These are phyloP conservation scores for Microcebus lehilahytsara DNA, from an alignment of 2,113 vertebrate species.

Conservation along the genomic window DNA sequence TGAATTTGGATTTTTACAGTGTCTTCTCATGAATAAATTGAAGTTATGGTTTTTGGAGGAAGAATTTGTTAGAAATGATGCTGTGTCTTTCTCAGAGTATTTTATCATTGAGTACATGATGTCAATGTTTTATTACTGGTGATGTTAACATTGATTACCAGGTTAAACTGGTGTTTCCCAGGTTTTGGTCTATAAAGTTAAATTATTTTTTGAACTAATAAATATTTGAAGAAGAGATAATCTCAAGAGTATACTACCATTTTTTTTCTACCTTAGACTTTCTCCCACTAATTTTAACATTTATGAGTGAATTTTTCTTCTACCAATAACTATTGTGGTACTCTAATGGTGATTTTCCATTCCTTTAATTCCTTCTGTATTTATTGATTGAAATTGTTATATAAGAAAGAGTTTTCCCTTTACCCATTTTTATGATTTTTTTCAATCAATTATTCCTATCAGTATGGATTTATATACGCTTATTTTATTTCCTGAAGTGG, in stretches of 20 bases:
- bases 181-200: background rate
- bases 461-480: background rate
- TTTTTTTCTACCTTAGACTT: background rate
- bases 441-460: background rate
- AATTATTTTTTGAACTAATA: background rate
- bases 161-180: background rate
- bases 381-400: background rate
- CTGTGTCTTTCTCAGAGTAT: background rate
- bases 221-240: background rate
- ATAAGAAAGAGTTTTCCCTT: background rate
- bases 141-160: background rate
- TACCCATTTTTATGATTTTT: background rate
- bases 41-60: background rate
- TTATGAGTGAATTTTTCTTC: background rate
- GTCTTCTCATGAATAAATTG: background rate
- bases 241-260: background rate
- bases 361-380: too few relatives aligned
- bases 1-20: background rate
- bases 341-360: background rate
- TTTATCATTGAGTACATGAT: background rate
- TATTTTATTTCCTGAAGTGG: background rate
- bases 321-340: accelerated
- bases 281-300: background rate
- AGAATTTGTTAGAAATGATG: background rate
- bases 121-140: background rate